A percentile compares a stretch with the other conserved stretches of the same genome.
These are phyloP conservation scores for Peromyscus californicus DNA, from an alignment of 2,113 vertebrate species.

Conservation along the genomic window DNA sequence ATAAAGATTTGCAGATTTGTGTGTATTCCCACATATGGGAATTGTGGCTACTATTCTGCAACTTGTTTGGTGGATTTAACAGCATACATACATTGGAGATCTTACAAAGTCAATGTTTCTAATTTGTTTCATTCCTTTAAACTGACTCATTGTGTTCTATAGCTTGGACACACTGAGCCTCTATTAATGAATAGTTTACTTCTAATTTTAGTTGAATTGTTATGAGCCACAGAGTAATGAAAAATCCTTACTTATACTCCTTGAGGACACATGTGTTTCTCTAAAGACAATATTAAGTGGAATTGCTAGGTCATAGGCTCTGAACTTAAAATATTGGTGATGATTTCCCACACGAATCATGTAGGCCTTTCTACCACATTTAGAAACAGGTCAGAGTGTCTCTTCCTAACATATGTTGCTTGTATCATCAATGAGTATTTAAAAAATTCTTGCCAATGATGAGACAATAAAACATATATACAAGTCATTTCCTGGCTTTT, in stretches of 20 bases:
- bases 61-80: constrained; percentile 28
- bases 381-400: background rate
- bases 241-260: background rate
- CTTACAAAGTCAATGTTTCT: background rate
- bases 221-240: background rate
- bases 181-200: constrained; percentile 41
- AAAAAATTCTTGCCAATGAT: constrained; percentile 11
- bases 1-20: constrained; percentile 42
- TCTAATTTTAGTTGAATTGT: constrained; percentile 44
- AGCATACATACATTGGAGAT: background rate
- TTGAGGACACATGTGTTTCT: constrained; percentile 49
- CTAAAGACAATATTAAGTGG: background rate
- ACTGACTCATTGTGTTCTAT: background rate
- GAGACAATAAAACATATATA: constrained; percentile 32
- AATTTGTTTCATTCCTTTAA: constrained; percentile 53
- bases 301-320: background rate
- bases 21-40: background rate
- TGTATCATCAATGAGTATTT: constrained; percentile 22
- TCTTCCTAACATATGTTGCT: background rate
- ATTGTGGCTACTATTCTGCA: background rate
- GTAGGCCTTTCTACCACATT: background rate
- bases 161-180: background rate
- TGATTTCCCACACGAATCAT: background rate
- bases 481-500: constrained; percentile 63
- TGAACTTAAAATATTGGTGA: background rate